phyloP scores from a whole-genome alignment of 2,888 invertebrate genomes.

The Agrochola litura region DNA sequence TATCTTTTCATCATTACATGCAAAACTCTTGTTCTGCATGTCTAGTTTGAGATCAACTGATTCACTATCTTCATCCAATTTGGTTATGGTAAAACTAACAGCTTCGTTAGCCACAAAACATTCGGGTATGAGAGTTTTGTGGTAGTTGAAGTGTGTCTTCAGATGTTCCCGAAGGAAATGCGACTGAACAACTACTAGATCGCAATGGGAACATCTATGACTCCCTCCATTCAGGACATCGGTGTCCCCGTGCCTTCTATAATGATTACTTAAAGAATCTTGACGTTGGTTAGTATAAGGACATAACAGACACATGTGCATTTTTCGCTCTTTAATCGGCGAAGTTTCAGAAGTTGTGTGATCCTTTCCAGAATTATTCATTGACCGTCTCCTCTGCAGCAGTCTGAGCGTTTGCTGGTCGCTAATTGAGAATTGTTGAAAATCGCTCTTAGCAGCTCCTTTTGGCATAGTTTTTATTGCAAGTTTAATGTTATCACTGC shows the following conservation, averaged over 20 bases:
- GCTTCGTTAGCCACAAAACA: conserved; percentile 91
- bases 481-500: conserved; percentile 82
- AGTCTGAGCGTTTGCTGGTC: conserved; percentile 92
- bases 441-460: conserved; percentile 84
- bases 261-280: conserved; percentile 94
- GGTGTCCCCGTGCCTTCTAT: conserved; percentile 92
- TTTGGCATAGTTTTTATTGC: conserved; percentile 88
- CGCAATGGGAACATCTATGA: conserved; percentile 95
- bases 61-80: conserved; percentile 83
- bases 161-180: conserved; percentile 95
- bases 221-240: conserved; percentile 91
- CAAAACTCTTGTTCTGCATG: conserved; percentile 72
- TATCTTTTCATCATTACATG: conserved; percentile 81
- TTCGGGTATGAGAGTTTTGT: conserved; percentile 90
- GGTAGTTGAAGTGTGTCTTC: conserved; percentile 93
- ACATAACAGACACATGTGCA: conserved; percentile 94
- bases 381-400: conserved; percentile 89
- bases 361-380: conserved; percentile 82
- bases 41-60: conserved; percentile 85
- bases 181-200: conserved; percentile 94
- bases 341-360: conserved; percentile 80
- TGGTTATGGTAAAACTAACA: conserved; percentile 90
- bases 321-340: conserved; percentile 90
- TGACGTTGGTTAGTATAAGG: conserved; percentile 94
- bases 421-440: conserved; percentile 90